These are phyloP conservation scores for Noctua fimbriata DNA, from an alignment of 2,888 invertebrate genomes.

Conservation along the genomic window DNA sequence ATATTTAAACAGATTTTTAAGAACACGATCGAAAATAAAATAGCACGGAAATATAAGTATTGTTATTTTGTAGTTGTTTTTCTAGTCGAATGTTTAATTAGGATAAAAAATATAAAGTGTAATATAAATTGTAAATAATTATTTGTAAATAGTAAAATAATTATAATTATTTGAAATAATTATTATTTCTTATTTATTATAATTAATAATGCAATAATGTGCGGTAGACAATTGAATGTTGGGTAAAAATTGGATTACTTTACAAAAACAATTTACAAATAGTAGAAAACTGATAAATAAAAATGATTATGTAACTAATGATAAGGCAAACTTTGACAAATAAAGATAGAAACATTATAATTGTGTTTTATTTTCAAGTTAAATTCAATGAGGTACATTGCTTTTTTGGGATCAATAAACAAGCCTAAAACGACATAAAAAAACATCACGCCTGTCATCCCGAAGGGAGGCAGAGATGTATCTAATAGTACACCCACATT, in stretches of 20 bases:
- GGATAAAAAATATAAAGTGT: constrained; percentile 44
- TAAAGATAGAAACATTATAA: constrained; percentile 84
- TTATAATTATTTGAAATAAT: constrained; percentile 23
- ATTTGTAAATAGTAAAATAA: constrained; percentile 66
- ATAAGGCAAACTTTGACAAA: constrained; percentile 88
- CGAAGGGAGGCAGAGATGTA: neutral
- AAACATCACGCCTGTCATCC: neutral
- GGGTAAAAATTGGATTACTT: constrained; percentile 62
- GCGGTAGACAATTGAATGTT: constrained; percentile 52
- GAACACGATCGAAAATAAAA: constrained; percentile 66
- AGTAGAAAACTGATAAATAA: constrained; percentile 70
- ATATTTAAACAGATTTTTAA: constrained; percentile 53
- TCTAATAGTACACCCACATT: neutral
- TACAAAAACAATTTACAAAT: constrained; percentile 54
- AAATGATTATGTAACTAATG: constrained; percentile 70
- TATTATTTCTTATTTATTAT: constrained; percentile 42
- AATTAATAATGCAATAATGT: constrained; percentile 50
- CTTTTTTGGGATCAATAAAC: too few relatives aligned
- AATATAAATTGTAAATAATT: constrained; percentile 67
- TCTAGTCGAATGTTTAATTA: constrained; percentile 71
- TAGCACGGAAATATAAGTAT: constrained; percentile 73
- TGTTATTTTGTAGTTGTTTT: constrained; percentile 72
- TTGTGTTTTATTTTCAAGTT: constrained; percentile 66
- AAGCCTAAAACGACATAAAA: neutral
- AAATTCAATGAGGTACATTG: neutral